A percentile compares a stretch with the other conserved stretches of the same genome.
phyloP scores from a whole-genome alignment of 1,140 invertebrate species.

The Lepidurus couesii region DNA sequence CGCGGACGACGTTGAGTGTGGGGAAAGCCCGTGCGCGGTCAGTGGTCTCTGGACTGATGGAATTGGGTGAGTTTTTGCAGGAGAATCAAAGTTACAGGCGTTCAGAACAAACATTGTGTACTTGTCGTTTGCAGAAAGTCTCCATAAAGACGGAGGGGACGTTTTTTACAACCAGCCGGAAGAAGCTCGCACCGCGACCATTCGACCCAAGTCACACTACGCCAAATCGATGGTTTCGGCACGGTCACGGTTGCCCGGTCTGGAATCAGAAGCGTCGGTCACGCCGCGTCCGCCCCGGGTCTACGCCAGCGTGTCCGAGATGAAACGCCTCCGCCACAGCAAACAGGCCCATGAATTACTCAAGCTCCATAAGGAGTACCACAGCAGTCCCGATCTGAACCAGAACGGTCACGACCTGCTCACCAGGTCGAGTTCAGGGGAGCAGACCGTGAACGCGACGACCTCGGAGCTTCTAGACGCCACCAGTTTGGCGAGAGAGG shows the following conservation, averaged over 20 bases:
- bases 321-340: slow-evolving; percentile 60
- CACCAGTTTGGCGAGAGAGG: background rate
- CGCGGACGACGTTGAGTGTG: slow-evolving; percentile 87
- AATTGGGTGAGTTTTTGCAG: slow-evolving; percentile 37
- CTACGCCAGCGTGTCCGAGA: slow-evolving; percentile 89
- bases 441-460: background rate
- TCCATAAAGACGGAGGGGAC: slow-evolving; percentile 49
- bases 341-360: slow-evolving; percentile 37
- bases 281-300: slow-evolving; percentile 54
- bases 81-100: background rate
- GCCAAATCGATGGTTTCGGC: background rate
- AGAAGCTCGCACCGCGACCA: background rate
- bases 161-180: slow-evolving; percentile 41
- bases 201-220: background rate
- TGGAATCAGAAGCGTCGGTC: background rate
- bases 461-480: background rate
- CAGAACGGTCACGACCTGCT: slow-evolving; percentile 26
- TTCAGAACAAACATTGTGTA: background rate
- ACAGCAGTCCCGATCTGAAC: slow-evolving; percentile 75
- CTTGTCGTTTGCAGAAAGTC: background rate
- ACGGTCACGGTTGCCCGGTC: background rate
- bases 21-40: slow-evolving; percentile 79
- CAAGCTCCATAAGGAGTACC: slow-evolving; percentile 70
- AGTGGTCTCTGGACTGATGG: slow-evolving; percentile 72
- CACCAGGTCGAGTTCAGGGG: background rate